phyloP scores from a whole-genome alignment of 2,888 invertebrate species.

The Drosophila antonietae region DNA sequence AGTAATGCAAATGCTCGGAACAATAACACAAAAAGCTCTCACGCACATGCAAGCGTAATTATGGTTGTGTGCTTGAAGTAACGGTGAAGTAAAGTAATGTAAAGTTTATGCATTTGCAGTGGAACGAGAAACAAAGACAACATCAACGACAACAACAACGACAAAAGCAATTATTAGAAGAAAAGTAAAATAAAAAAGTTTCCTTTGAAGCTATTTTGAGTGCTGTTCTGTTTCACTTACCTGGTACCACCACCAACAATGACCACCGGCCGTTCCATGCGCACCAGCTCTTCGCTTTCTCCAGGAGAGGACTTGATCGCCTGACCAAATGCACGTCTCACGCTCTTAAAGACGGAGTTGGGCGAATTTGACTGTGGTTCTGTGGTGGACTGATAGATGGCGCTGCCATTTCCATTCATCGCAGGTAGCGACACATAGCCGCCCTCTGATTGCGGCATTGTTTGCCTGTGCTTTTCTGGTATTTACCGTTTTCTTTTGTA shows the following conservation, averaged over 20 bases:
- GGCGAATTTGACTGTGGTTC: constrained; percentile 82
- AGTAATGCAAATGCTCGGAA: constrained; percentile 49
- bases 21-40: constrained; percentile 55
- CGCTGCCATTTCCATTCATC: constrained; percentile 81
- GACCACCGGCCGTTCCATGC: constrained; percentile 81
- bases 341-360: constrained; percentile 83
- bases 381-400: constrained; percentile 85
- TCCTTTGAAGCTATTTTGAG: background rate
- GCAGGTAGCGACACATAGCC: constrained; percentile 84
- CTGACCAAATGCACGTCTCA: constrained; percentile 84
- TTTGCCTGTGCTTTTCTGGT: constrained; percentile 14
- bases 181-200: constrained; percentile 11
- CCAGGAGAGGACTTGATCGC: constrained; percentile 83
- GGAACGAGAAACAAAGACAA: constrained; percentile 28
- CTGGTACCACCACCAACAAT: constrained; percentile 83
- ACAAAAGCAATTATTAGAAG: constrained; percentile 35
- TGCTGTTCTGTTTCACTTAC: constrained; percentile 77
- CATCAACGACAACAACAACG: constrained; percentile 29
- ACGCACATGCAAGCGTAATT: constrained; percentile 66
- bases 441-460: constrained; percentile 84
- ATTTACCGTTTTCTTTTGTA: background rate
- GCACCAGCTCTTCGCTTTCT: constrained; percentile 82
- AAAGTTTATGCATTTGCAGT: constrained; percentile 21
- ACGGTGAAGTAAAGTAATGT: constrained; percentile 7
- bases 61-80: constrained; percentile 40